Evolutionary conservation across 2,113 vertebrate species (phyloP).

Genomic region (Neopipo cinnamomea): DNA sequence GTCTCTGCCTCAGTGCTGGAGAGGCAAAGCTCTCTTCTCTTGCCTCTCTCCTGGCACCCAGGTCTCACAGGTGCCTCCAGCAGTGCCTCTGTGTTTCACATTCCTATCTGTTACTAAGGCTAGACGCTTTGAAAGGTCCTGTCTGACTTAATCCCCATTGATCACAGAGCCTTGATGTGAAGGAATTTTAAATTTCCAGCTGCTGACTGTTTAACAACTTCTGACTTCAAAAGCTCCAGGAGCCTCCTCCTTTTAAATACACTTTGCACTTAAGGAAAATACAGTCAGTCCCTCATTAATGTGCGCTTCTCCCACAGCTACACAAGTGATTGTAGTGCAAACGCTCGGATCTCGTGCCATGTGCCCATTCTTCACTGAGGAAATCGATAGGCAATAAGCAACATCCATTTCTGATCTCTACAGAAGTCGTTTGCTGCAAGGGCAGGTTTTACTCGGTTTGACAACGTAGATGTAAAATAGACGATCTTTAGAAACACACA

Average conservation of each 20-base stretch:
- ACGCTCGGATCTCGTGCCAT: neutral
- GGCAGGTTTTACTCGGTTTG: neutral
- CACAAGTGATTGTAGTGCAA: conserved; percentile 8
- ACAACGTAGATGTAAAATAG: neutral
- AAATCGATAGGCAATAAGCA: conserved; percentile 34
- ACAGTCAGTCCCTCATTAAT: conserved; percentile 1
- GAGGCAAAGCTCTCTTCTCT: neutral
- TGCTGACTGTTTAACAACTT: conserved; percentile 28
- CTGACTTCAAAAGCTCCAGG: conserved; percentile 52
- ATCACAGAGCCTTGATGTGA: conserved; percentile 38
- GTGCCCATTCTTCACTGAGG: neutral
- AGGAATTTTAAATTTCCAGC: conserved; percentile 58
- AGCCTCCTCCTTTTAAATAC: conserved; percentile 46
- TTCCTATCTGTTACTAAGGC: conserved; percentile 55
- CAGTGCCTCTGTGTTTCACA: neutral
- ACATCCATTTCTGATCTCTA: neutral
- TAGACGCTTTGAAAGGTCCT: conserved; percentile 40
- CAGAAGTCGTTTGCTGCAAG: neutral
- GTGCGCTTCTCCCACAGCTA: conserved; percentile 22
- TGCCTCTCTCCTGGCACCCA: neutral
- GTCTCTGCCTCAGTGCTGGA: neutral
- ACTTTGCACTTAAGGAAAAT: conserved; percentile 26
- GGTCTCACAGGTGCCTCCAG: neutral
- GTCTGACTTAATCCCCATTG: conserved; percentile 51
- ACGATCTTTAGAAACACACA: neutral